These are phyloP conservation scores for Lepidostoma basale DNA, from an alignment of 1,140 invertebrate species.

Conservation along the genomic window DNA sequence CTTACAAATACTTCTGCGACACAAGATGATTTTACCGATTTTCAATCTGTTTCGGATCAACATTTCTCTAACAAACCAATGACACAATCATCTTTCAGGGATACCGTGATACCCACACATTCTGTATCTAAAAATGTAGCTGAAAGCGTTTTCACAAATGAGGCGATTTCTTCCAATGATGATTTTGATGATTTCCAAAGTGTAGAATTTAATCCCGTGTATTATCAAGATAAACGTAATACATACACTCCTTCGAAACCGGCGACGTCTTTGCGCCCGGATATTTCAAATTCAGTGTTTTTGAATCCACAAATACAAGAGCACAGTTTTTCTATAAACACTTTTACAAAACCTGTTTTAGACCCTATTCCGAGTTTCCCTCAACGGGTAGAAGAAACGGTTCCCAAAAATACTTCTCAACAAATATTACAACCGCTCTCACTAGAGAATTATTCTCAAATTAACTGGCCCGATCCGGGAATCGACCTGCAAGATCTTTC, in stretches of 20 bases:
- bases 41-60: conserved; percentile 50
- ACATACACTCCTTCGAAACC: neutral
- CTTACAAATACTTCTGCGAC: neutral
- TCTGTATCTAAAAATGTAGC: neutral
- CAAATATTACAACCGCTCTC: conserved; percentile 60
- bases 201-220: conserved; percentile 41
- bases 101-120: conserved; percentile 1
- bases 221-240: conserved; percentile 11
- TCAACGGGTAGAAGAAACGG: conserved; percentile 12
- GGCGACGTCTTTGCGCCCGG: neutral
- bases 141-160: conserved; percentile 21
- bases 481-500: conserved; percentile 69
- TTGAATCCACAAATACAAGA: neutral
- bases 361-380: conserved; percentile 25
- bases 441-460: conserved; percentile 61
- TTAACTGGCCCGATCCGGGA: conserved; percentile 70
- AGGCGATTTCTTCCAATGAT: conserved; percentile 49
- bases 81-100: neutral
- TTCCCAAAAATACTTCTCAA: conserved; percentile 49
- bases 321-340: conserved; percentile 15
- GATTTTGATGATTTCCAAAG: conserved; percentile 59
- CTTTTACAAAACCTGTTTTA: conserved; percentile 17
- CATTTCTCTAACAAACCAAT: neutral
- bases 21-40: conserved; percentile 55
- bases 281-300: neutral